Evolutionary conservation across 2,113 vertebrate genomes (phyloP).

Genomic region (Seriola rivoliana): DNA sequence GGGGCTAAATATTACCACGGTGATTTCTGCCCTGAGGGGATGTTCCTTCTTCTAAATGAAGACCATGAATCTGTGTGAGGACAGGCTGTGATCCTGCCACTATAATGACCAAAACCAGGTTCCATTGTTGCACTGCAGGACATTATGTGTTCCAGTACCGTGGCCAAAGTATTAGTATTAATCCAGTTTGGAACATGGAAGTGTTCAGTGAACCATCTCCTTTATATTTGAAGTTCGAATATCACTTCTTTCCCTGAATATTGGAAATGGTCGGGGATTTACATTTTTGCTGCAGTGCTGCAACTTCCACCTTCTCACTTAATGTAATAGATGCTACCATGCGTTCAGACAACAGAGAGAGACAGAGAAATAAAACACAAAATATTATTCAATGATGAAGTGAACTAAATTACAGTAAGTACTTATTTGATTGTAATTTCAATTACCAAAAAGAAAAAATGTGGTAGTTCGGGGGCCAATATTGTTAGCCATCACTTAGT

Average conservation of each 20-base stretch:
- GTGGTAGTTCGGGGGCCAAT: not conserved
- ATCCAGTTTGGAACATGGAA: conserved; percentile 41
- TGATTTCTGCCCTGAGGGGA: conserved; percentile 42
- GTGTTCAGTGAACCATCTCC: conserved; percentile 24
- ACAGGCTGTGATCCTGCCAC: conserved; percentile 43
- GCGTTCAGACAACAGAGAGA: not conserved
- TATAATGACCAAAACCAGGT: conserved; percentile 50
- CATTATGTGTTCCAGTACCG: conserved; percentile 42
- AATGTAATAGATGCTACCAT: conserved; percentile 5
- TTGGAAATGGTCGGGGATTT: conserved; percentile 25
- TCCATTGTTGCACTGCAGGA: conserved; percentile 4
- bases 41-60: conserved; percentile 51
- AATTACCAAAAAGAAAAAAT: too few relatives aligned
- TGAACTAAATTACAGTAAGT: too few relatives aligned
- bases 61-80: conserved; percentile 38
- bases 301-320: not conserved
- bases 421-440: too few relatives aligned
- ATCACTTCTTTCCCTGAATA: conserved; percentile 14
- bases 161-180: conserved; percentile 39
- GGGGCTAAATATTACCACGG: conserved; percentile 48
- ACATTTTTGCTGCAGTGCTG: conserved; percentile 2
- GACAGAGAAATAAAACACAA: not conserved
- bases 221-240: conserved; percentile 26
- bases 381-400: not conserved
- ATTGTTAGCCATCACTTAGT: too few relatives aligned